Conservation (phyloP, 2,113 vertebrate species). For the Turnix velox region DNA sequence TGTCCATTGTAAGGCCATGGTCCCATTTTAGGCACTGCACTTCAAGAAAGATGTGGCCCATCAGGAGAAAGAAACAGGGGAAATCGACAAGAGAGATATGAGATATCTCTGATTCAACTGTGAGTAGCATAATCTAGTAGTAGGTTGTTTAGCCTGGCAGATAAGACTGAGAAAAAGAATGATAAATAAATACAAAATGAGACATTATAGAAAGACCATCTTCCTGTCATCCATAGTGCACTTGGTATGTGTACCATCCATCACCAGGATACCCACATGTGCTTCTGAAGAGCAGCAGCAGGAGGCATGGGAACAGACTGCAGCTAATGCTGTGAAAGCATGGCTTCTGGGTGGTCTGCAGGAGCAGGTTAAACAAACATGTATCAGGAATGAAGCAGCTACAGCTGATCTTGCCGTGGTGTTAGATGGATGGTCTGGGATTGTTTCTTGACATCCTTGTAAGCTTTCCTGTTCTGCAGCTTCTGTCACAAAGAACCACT, state of each 20-base stretch:
- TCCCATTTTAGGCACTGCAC: not conserved
- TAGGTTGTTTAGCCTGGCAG: not conserved
- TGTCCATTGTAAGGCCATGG: not conserved
- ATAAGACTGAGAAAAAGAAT: not conserved
- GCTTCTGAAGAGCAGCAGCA: not conserved
- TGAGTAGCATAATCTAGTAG: not conserved
- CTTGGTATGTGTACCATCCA: not conserved
- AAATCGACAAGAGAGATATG: not conserved
- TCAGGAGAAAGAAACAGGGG: not conserved
- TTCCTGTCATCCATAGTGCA: not conserved
- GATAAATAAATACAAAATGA: not conserved
- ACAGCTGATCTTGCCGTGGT: not conserved
- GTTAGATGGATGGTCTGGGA: not conserved
- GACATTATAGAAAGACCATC: not conserved
- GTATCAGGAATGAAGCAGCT: not conserved
- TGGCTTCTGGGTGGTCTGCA: not conserved
- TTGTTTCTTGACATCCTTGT: not conserved
- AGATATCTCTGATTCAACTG: not conserved
- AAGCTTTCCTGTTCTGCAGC: not conserved
- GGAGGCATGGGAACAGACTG: not conserved
- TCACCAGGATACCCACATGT: fast-evolving
- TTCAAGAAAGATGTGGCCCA: not conserved
- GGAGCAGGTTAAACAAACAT: not conserved
- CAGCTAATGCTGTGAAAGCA: not conserved
- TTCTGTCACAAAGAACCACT: not conserved